These are phyloP conservation scores for Coranthus polyacanthus DNA, from an alignment of 2,797 vertebrate genomes.

Conservation along the genomic window DNA sequence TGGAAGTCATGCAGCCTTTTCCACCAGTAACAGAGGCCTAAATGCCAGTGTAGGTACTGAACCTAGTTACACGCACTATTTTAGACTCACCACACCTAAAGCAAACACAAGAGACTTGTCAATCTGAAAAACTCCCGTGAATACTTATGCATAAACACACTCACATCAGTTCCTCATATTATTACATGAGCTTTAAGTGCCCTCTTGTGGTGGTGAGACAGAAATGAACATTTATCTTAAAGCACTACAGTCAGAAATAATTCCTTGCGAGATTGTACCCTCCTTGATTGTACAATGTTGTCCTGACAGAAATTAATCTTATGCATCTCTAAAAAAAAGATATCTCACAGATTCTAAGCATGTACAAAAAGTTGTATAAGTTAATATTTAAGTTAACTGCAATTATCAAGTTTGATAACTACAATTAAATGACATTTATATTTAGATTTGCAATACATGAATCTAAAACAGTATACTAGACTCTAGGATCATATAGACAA, in stretches of 20 bases:
- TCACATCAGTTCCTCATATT: slow-evolving; percentile 41
- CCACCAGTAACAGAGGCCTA: slow-evolving; percentile 83
- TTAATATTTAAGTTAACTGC: too few relatives aligned
- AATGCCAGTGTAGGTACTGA: slow-evolving; percentile 85
- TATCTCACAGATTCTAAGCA: background rate
- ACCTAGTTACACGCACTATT: slow-evolving; percentile 50
- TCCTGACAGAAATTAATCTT: background rate
- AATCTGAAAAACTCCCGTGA: slow-evolving; percentile 11
- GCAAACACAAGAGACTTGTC: slow-evolving; percentile 14
- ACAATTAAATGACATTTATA: too few relatives aligned
- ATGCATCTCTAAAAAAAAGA: slow-evolving; percentile 9
- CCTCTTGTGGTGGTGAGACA: slow-evolving; percentile 69
- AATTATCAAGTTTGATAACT: too few relatives aligned
- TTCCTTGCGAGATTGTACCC: slow-evolving; percentile 1
- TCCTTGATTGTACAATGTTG: slow-evolving; percentile 11
- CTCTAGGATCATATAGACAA: background rate
- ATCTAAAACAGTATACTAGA: too few relatives aligned
- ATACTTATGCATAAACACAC: slow-evolving; percentile 29
- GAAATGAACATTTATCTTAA: slow-evolving; percentile 40
- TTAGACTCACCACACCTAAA: slow-evolving; percentile 13
- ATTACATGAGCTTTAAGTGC: slow-evolving; percentile 59
- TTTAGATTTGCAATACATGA: too few relatives aligned
- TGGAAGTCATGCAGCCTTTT: slow-evolving; percentile 86
- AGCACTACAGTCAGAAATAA: too few relatives aligned
- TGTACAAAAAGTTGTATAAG: background rate